Conservation (phyloP, 2,888 invertebrate species). For the Malthinus seriepunctatus region DNA sequence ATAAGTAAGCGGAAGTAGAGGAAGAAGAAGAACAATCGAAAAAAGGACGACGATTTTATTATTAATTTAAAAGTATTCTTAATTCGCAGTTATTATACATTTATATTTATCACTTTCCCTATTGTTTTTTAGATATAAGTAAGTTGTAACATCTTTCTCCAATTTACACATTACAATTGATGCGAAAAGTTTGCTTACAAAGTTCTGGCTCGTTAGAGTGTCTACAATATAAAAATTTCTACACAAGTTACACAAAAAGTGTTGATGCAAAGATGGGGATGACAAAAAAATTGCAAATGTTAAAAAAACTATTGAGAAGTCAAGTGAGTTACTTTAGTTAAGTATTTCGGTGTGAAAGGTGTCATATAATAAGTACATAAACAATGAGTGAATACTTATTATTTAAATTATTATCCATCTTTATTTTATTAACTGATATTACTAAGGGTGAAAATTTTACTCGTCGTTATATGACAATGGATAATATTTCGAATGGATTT, state of each 20-base stretch:
- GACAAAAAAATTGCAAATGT: slow-evolving; percentile 10
- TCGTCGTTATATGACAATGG: slow-evolving; percentile 23
- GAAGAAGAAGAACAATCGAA: too few relatives aligned
- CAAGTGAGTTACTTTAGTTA: slow-evolving; percentile 19
- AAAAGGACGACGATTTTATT: too few relatives aligned
- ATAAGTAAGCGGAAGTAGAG: too few relatives aligned
- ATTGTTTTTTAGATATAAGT: slow-evolving; percentile 17
- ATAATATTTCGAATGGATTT: slow-evolving; percentile 13
- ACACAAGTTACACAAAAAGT: slow-evolving; percentile 16
- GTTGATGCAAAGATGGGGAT: slow-evolving; percentile 14
- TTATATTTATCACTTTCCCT: slow-evolving; percentile 24
- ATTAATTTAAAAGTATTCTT: too few relatives aligned
- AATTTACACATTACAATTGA: slow-evolving; percentile 8
- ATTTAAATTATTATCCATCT: slow-evolving; percentile 4
- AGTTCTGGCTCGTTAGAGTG: slow-evolving; percentile 17
- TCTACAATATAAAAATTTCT: slow-evolving; percentile 22
- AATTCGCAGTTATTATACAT: not conserved
- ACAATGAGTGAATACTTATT: slow-evolving; percentile 8
- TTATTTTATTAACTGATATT: slow-evolving; percentile 1
- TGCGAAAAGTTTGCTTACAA: slow-evolving; percentile 10
- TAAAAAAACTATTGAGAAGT: slow-evolving; percentile 1
- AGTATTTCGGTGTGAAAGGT: slow-evolving; percentile 17
- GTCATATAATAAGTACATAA: slow-evolving; percentile 15
- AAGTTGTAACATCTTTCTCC: slow-evolving; percentile 15
- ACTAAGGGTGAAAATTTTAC: slow-evolving; percentile 27